Conservation (phyloP, 2,797 vertebrate species). For the Sebastes hopkinsi region DNA sequence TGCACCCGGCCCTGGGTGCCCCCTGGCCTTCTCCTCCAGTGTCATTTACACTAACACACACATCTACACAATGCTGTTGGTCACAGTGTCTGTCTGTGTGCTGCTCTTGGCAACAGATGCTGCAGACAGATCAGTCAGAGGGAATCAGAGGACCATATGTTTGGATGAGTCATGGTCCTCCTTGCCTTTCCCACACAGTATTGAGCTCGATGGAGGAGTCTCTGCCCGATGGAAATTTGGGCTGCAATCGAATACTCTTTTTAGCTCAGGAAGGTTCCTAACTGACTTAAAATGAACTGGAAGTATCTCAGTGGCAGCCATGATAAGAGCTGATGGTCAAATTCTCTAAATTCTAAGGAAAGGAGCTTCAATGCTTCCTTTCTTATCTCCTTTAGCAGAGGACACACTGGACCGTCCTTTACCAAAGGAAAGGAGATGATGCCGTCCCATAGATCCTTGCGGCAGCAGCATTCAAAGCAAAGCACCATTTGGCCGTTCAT, state of each 20-base stretch:
- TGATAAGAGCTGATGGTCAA: background rate
- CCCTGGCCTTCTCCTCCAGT: conserved; percentile 1
- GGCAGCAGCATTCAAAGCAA: background rate
- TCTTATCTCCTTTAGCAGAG: background rate
- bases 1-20: conserved; percentile 17
- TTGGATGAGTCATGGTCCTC: conserved; percentile 89
- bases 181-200: conserved; percentile 45
- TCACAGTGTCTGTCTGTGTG: conserved; percentile 88
- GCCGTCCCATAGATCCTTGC: no score
- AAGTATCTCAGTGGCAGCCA: background rate
- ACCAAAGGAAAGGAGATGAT: background rate
- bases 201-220: background rate
- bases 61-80: conserved; percentile 74
- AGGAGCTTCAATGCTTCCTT: background rate
- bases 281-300: background rate
- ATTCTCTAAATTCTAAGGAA: background rate
- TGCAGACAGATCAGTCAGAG: conserved; percentile 87
- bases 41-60: conserved; percentile 50
- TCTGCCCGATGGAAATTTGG: background rate
- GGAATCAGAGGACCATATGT: conserved; percentile 93
- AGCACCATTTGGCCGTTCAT: background rate
- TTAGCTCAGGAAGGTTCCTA: background rate
- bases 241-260: background rate
- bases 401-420: background rate
- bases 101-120: conserved; percentile 93